phyloP scores from a whole-genome alignment of 2,797 vertebrate species.

The Catostomus latipinnis region DNA sequence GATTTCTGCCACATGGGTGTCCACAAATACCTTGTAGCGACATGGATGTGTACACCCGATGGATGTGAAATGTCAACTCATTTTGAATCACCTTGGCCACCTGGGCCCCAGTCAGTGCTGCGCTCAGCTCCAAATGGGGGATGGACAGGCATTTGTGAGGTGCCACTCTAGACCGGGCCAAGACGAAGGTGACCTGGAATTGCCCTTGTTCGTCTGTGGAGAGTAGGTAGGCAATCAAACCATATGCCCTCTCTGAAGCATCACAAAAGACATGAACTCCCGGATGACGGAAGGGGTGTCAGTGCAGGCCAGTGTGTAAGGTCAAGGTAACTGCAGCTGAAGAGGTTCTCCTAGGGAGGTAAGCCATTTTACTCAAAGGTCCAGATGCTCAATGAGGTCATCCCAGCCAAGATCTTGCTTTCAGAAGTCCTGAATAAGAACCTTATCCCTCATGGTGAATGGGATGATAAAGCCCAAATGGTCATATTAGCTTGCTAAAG shows the following conservation, averaged over 20 bases:
- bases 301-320: not conserved
- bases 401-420: conserved; percentile 35
- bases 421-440: conserved; percentile 38
- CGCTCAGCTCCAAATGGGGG: conserved; percentile 12
- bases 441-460: not conserved
- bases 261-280: conserved; percentile 37
- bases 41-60: too few relatives aligned
- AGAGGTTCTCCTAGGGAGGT: not conserved
- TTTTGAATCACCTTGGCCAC: conserved; percentile 13
- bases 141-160: conserved; percentile 2
- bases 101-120: conserved; percentile 19
- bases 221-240: not conserved
- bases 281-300: not conserved
- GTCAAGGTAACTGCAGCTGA: not conserved
- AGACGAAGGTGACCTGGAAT: not conserved
- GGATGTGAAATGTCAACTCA: conserved; percentile 9
- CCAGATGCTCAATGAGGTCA: not conserved
- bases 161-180: conserved; percentile 33
- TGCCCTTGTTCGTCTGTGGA: not conserved
- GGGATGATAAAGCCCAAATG: conserved; percentile 18
- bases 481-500: not conserved
- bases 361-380: conserved; percentile 6
- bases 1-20: not conserved
- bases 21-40: too few relatives aligned
- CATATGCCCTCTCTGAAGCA: conserved; percentile 20